Evolutionary conservation across 1,140 invertebrate genomes (phyloP).

Genomic region (Pemphigus obesinymphae): DNA sequence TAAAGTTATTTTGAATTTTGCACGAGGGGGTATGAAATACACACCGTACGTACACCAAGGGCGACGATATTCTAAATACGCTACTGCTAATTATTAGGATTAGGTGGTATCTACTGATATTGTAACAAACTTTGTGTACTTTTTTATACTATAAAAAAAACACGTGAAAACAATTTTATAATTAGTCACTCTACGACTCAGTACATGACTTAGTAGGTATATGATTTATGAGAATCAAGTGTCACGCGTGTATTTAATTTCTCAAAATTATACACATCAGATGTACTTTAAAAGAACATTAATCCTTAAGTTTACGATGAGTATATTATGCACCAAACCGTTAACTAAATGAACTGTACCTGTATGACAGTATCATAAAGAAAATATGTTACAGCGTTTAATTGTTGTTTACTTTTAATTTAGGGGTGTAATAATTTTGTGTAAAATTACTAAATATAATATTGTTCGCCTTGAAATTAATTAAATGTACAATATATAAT

Average conservation of each 20-base stretch:
- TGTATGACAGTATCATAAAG: background rate
- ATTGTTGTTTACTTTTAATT: constrained; percentile 4
- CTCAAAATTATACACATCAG: background rate
- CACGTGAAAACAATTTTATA: no score
- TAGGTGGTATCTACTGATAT: no score
- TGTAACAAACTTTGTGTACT: no score
- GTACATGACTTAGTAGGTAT: no score
- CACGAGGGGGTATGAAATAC: no score
- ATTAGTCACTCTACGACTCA: no score
- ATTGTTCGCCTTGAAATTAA: background rate
- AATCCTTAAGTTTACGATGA: background rate
- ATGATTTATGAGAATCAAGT: background rate
- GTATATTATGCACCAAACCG: background rate
- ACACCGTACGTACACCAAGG: no score
- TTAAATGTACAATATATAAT: background rate
- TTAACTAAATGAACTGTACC: background rate
- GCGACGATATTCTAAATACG: no score
- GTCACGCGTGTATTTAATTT: background rate
- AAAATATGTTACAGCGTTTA: background rate
- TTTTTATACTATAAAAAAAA: no score
- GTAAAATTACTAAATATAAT: background rate
- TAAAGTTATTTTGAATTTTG: no score
- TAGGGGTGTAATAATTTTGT: background rate
- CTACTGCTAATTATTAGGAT: no score
- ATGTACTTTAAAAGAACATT: background rate